Conservation (phyloP, 2,888 invertebrate genomes). For the Luffia ferchaultella region DNA sequence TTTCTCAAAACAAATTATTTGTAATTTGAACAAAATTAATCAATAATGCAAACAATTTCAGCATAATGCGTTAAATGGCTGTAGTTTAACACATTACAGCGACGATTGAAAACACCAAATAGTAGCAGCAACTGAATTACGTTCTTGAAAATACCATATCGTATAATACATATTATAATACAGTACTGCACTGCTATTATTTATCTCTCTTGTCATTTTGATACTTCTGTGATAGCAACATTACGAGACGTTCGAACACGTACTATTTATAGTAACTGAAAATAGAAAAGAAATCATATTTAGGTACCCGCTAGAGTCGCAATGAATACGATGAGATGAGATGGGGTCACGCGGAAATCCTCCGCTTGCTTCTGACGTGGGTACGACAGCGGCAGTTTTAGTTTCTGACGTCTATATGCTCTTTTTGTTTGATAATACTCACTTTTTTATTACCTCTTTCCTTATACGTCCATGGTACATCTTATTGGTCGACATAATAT, state of each 20-base stretch:
- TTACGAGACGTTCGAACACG: background rate
- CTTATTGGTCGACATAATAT: no score
- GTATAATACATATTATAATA: background rate
- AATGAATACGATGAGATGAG: background rate
- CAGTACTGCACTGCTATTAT: no score
- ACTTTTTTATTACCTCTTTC: background rate
- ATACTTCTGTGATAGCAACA: background rate
- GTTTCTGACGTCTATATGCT: background rate
- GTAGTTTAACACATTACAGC: no score
- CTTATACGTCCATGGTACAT: background rate
- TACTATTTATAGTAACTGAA: background rate
- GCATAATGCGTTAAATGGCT: no score
- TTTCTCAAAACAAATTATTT: no score
- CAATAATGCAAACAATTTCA: no score
- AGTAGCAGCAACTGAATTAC: no score
- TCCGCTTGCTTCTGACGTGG: constrained; percentile 1
- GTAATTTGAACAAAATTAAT: no score
- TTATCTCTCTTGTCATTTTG: no score
- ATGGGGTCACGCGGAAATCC: constrained; percentile 3
- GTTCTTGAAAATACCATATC: background rate
- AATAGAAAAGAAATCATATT: background rate
- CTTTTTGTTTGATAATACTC: background rate
- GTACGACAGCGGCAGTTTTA: constrained; percentile 3
- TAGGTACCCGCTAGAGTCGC: background rate
- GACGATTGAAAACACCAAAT: no score